Base-by-base conservation (phyloP, 2,113 vertebrate genomes). In the Tenebrosternarchus preto region DNA sequence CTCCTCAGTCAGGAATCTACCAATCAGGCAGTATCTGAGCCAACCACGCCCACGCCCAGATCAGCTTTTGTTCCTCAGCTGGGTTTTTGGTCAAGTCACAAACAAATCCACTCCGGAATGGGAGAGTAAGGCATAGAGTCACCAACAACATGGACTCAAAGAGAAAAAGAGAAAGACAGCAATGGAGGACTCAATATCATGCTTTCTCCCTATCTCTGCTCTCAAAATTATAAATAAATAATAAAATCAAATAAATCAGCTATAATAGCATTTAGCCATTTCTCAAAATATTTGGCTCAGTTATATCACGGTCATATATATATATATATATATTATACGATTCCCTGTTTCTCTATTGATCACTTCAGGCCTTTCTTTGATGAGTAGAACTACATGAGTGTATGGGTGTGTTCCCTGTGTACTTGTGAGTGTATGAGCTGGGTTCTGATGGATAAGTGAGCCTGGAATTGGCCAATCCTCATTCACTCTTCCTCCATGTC, bases 221-320 rank as follows among this genome's bases (percentile, higher is more conserved):
- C 68, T 24, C 66, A 67, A 50, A 43, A 69, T n/a, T 27, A 43
- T 24, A 43, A 77, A 67, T 25, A 43, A 77, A 20, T 39, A 36
- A 68, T 68, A 36, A 39, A 68, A 39, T 68, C 11, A 4, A 56
- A 53, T 66, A 36, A 67, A 76, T 53, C 67, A 69, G 53, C 33
- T 36, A 72, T n/a, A 76, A 80, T 31, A 66, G 59, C 25, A n/a
- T 73, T 74, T 68, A 73, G 73, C 39, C 24, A 66, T n/a, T 63
- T 77, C 74, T 86, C 25, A 29, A 76, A 78, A 72, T 82, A 88
- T 83, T 88, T 88, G 87, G 84, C 84, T 86, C 31, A 43, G 39
- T 71, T 76, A 78, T 20, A 64, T 57, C 57, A 27, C 19, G 7
- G 53, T 78, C 22, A 0, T 55, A 39, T 67, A 5, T 1, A 73